Evolutionary conservation across 1,140 invertebrate genomes (phyloP).

Genomic region (Harpegnathos saltator): DNA sequence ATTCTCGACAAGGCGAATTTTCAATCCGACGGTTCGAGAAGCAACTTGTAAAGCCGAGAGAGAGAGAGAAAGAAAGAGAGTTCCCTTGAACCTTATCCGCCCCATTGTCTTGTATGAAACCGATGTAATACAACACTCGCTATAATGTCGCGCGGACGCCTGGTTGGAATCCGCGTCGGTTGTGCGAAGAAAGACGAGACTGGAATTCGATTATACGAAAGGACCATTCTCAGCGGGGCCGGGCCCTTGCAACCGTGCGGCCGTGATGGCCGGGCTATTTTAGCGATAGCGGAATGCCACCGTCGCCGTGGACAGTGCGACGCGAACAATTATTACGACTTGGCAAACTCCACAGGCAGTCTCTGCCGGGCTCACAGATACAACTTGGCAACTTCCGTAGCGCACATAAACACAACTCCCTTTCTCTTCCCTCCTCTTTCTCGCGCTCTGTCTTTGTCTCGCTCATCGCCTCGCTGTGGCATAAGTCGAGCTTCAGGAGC

Average conservation of each 20-base stretch:
- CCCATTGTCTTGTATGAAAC: not conserved
- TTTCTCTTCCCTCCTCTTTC: constrained; percentile 24
- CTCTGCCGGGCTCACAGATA: constrained; percentile 20
- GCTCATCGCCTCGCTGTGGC: not conserved
- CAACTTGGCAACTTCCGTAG: constrained; percentile 38
- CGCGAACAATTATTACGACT: constrained; percentile 74
- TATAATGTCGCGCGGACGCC: not conserved
- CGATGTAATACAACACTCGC: not conserved
- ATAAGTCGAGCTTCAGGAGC: constrained; percentile 36
- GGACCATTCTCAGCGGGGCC: not conserved
- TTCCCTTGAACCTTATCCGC: not conserved
- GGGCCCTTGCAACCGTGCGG: not conserved
- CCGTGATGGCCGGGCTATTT: constrained; percentile 6
- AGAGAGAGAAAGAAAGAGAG: too few species aligned
- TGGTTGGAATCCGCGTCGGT: not conserved
- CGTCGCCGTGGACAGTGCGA: constrained; percentile 23
- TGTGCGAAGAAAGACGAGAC: not conserved
- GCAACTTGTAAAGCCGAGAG: too few species aligned
- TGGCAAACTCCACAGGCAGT: constrained; percentile 70
- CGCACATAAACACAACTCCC: constrained; percentile 38
- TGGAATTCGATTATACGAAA: constrained; percentile 28
- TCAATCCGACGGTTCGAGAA: too few species aligned
- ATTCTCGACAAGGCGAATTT: too few species aligned
- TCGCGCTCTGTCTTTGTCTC: constrained; percentile 21
- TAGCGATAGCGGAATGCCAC: constrained; percentile 41